These are phyloP conservation scores for Agraylea sexmaculata DNA, from an alignment of 1,140 invertebrate species.

Conservation along the genomic window DNA sequence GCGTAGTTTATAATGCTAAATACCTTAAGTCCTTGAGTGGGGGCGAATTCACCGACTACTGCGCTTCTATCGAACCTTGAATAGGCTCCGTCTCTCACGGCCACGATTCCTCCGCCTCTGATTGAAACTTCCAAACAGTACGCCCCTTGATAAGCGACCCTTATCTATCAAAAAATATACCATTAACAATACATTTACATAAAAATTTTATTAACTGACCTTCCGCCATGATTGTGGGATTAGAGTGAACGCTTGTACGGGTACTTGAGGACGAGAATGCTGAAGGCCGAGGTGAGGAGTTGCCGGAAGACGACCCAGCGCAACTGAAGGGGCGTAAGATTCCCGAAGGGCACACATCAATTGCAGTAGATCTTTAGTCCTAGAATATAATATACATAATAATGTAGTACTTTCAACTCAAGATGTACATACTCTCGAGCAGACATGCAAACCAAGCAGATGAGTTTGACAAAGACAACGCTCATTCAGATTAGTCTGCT, in stretches of 20 bases:
- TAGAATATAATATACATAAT: constrained; percentile 18
- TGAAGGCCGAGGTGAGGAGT: constrained; percentile 65
- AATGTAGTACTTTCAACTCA: too few relatives aligned
- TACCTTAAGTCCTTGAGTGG: constrained; percentile 84
- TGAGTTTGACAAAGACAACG: too few relatives aligned
- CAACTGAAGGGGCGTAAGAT: constrained; percentile 73
- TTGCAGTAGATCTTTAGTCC: constrained; percentile 42
- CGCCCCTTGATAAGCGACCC: constrained; percentile 81
- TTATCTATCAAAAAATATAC: constrained; percentile 37
- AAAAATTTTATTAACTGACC: constrained; percentile 20
- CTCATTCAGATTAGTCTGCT: too few relatives aligned
- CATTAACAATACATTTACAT: not conserved
- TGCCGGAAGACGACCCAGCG: constrained; percentile 73
- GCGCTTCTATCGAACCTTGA: constrained; percentile 84
- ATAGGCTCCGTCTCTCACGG: constrained; percentile 86
- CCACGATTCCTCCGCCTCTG: constrained; percentile 70
- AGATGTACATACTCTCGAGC: too few relatives aligned
- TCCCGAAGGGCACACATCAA: constrained; percentile 73
- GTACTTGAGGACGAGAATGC: constrained; percentile 56
- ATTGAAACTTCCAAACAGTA: constrained; percentile 88
- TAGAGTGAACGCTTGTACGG: constrained; percentile 82
- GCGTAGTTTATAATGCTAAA: too few relatives aligned
- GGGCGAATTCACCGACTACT: constrained; percentile 84
- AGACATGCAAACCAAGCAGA: too few relatives aligned
- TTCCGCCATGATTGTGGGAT: constrained; percentile 52